These are phyloP conservation scores for Lanistes nyassanus DNA, from an alignment of 1,140 invertebrate genomes.

Conservation along the genomic window DNA sequence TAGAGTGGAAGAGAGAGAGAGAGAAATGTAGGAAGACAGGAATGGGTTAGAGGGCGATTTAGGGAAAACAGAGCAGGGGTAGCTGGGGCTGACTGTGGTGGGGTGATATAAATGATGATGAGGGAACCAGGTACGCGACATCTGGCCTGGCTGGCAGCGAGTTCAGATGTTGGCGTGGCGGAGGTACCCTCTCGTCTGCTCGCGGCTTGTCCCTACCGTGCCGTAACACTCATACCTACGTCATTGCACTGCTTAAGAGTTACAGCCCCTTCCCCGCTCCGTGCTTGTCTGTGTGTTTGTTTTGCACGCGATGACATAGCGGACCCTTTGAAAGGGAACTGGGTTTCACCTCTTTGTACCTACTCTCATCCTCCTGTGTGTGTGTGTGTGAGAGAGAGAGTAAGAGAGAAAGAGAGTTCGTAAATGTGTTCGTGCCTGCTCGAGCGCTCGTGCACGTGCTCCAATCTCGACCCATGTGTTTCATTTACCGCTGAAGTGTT, in stretches of 20 bases:
- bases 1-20: conserved; percentile 2
- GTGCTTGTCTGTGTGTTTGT: too few species aligned
- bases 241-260: too few species aligned
- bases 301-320: not conserved
- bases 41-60: not conserved
- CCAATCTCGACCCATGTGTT: not conserved
- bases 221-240: too few species aligned
- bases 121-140: not conserved
- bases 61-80: not conserved
- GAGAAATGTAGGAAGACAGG: not conserved
- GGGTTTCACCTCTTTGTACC: not conserved
- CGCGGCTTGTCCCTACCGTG: too few species aligned
- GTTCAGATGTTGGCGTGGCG: not conserved
- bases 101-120: not conserved
- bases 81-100: not conserved
- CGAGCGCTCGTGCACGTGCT: not conserved
- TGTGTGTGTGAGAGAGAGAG: not conserved
- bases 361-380: not conserved
- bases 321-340: not conserved
- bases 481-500: too few species aligned
- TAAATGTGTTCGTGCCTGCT: not conserved
- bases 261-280: not conserved
- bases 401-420: not conserved
- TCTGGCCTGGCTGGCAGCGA: not conserved
- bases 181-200: too few species aligned